Evolutionary conservation across 2,797 vertebrate genomes (phyloP).

Genomic region (Melanotaenia trifasciata): DNA sequence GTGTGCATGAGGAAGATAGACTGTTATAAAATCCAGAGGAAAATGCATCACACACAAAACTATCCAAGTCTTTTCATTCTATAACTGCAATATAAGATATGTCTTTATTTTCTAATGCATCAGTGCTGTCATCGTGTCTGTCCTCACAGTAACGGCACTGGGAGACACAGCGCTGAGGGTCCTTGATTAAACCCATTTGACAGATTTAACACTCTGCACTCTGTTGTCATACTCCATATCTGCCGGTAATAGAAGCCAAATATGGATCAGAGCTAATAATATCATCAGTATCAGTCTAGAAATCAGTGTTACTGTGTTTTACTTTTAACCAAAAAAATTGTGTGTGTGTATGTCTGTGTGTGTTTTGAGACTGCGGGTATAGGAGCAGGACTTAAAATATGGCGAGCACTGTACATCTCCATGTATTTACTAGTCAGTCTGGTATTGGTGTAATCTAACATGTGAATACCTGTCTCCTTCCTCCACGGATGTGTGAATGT

Average conservation of each 20-base stretch:
- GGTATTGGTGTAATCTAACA: constrained; percentile 72
- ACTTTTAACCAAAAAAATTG: constrained; percentile 66
- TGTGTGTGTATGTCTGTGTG: constrained; percentile 16
- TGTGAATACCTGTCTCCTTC: constrained; percentile 70
- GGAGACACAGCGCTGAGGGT: constrained; percentile 21
- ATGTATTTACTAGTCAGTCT: constrained; percentile 76
- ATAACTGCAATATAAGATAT: constrained; percentile 64
- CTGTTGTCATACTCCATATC: constrained; percentile 31
- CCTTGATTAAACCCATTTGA: constrained; percentile 27
- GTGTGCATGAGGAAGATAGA: constrained; percentile 34
- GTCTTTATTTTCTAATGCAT: constrained; percentile 69
- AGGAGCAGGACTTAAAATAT: constrained; percentile 66
- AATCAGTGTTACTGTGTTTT: constrained; percentile 57
- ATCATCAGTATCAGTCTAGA: constrained; percentile 51
- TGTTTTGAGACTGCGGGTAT: constrained; percentile 31
- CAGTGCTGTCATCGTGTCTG: constrained; percentile 42
- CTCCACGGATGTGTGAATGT: constrained; percentile 34
- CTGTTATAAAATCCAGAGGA: constrained; percentile 54
- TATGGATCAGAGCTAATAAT: constrained; percentile 66
- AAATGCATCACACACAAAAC: constrained; percentile 39
- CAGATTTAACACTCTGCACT: neutral
- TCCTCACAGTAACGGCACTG: constrained; percentile 4
- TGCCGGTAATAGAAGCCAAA: constrained; percentile 69
- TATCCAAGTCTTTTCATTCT: constrained; percentile 48
- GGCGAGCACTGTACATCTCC: constrained; percentile 74